phyloP scores from a whole-genome alignment of 2,113 vertebrate genomes.

The Notarius quadriscutis region DNA sequence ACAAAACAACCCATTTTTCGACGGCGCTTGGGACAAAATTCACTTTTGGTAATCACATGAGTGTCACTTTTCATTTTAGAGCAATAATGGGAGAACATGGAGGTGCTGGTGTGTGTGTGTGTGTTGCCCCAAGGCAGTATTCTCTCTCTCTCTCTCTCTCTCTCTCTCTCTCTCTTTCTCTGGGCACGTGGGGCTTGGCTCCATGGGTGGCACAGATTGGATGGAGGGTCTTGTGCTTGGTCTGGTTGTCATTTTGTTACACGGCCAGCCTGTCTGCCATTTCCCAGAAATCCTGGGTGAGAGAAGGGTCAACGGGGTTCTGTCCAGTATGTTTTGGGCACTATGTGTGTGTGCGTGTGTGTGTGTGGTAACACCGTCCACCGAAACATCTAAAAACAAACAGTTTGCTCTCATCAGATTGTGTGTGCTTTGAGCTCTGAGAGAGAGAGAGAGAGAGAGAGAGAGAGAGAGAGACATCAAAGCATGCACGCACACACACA shows the following conservation, averaged over 20 bases:
- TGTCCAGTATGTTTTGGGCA: slow-evolving; percentile 58
- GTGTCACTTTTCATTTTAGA: slow-evolving; percentile 46
- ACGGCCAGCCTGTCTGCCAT: slow-evolving; percentile 61
- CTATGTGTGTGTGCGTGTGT: slow-evolving; percentile 47
- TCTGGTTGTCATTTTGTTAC: slow-evolving; percentile 74
- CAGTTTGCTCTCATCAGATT: slow-evolving; percentile 72
- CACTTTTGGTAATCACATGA: slow-evolving; percentile 32
- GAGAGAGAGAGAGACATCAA: slow-evolving; percentile 1
- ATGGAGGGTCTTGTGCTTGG: slow-evolving; percentile 48
- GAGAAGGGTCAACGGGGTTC: slow-evolving; percentile 67
- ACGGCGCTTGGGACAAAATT: background rate
- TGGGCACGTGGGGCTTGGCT: slow-evolving; percentile 48
- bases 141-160: slow-evolving; percentile 38
- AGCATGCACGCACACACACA: background rate
- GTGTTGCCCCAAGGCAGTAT: slow-evolving; percentile 40
- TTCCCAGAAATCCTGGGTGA: slow-evolving; percentile 69
- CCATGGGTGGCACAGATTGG: slow-evolving; percentile 68
- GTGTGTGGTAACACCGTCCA: slow-evolving; percentile 49
- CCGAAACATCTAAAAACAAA: slow-evolving; percentile 70
- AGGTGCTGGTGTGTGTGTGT: slow-evolving; percentile 1
- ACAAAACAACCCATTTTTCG: slow-evolving; percentile 18
- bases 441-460: background rate
- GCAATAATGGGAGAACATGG: slow-evolving; percentile 21
- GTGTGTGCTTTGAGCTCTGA: background rate
- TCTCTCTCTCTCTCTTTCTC: slow-evolving; percentile 42